Evolutionary conservation across 2,888 invertebrate genomes (phyloP), one percentile per base, ranked within the genome.

Genomic region (Synanthedon tipuliformis): DNA sequence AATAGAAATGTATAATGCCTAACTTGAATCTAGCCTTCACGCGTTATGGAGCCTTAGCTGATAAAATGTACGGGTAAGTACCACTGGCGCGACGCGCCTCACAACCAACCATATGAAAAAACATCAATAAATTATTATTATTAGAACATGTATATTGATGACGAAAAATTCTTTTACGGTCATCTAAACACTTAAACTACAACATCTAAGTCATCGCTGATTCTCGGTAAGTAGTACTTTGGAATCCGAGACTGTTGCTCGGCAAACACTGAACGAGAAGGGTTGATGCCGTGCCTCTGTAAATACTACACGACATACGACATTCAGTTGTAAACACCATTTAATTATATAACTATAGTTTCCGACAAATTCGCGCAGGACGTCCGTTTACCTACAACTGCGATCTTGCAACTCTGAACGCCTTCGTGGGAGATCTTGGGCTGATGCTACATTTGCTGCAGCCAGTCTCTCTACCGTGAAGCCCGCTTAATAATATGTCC

Each of bases 231-330:
- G 50, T 52, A 45, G 13, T 49, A 16, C 40, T 56, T 56, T 56
- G 52, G 65, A 69, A 65, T 64, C 70, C 77, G 81, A 78, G 81
- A 73, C 78, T 81, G 79, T 76, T 70, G 71, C 71, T 69, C 68
- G 65, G 66, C 59, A 64, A 60, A 58, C 63, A 15, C 34, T n/a
- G 45, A 45, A 45, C 15, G 13, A 61, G 48, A 54, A 54, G 61
- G 62, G 56, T 59, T 56, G 57, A 59, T 55, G 57, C 60, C 59
- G 15, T 8, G 45, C 15, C 45, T 45, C 45, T 45, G 34, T 34
- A 34, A 34, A 34, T 34, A 34, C 34, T 34, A 34, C 34, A 34
- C 34, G 34, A 34, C 10, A 34, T 34, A 34, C 34, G 34, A 34
- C 34, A 34, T 34, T 5, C 34, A 34, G 10, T 34, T 34, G 34